Evolutionary conservation across 2,888 invertebrate genomes (phyloP).

Genomic region (Drosophila prostipennis): DNA sequence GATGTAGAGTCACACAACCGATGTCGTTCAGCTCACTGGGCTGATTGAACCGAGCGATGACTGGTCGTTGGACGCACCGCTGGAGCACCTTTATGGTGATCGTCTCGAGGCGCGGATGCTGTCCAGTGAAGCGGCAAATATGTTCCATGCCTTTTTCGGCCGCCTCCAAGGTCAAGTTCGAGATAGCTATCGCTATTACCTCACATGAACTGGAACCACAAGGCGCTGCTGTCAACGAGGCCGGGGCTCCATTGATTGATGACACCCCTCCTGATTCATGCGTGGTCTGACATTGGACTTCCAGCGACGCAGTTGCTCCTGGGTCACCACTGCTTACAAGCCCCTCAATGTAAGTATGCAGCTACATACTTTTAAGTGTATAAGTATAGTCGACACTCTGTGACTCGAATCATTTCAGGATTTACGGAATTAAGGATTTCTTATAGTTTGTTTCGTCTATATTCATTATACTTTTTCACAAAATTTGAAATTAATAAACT

Average conservation of each 20-base stretch:
- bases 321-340: constrained; percentile 46
- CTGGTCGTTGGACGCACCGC: constrained; percentile 5
- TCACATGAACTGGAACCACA: constrained; percentile 68
- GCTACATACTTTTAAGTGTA: constrained; percentile 1
- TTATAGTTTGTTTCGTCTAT: no score
- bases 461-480: neutral
- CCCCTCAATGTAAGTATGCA: constrained; percentile 16
- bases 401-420: neutral
- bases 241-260: constrained; percentile 6
- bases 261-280: neutral
- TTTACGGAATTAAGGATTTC: no score
- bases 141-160: constrained; percentile 58
- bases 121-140: constrained; percentile 75
- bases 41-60: constrained; percentile 53
- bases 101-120: constrained; percentile 18
- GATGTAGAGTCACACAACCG: constrained; percentile 33
- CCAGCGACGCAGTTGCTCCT: constrained; percentile 53
- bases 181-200: constrained; percentile 34
- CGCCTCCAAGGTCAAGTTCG: constrained; percentile 71
- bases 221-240: constrained; percentile 61
- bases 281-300: constrained; percentile 25
- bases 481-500: neutral
- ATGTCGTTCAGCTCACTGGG: constrained; percentile 36
- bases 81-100: constrained; percentile 21
- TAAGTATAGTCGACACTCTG: neutral